These are phyloP conservation scores for Gallirallus australis DNA, from an alignment of 2,797 vertebrate genomes.

Conservation along the genomic window DNA sequence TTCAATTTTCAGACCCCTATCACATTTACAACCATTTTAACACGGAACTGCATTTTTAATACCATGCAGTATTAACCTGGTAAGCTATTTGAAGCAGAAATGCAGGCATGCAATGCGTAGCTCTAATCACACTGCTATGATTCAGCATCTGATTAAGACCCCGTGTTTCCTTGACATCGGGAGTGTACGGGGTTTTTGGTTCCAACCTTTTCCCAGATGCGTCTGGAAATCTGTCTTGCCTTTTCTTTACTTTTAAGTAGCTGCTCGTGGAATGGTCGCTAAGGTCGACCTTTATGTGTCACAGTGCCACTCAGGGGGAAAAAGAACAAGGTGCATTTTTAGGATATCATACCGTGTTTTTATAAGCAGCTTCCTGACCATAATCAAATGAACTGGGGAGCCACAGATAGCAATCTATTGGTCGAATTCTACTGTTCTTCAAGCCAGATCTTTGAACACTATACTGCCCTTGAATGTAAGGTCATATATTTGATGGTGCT, in stretches of 20 bases:
- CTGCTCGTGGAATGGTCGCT: neutral
- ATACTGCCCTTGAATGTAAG: neutral
- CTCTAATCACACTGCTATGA: neutral
- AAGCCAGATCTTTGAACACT: neutral
- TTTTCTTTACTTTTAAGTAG: slow-evolving; percentile 9
- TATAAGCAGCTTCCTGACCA: slow-evolving; percentile 65
- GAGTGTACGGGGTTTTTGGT: neutral
- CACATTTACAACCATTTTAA: neutral
- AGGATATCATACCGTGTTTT: slow-evolving; percentile 28
- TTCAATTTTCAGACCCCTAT: neutral
- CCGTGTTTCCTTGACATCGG: neutral
- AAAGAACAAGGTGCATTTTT: slow-evolving; percentile 28
- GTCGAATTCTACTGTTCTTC: neutral
- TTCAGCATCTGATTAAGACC: neutral
- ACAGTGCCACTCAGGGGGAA: slow-evolving; percentile 24
- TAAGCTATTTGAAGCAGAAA: neutral
- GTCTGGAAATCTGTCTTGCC: slow-evolving; percentile 16
- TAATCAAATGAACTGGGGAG: neutral
- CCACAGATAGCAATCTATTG: slow-evolving; percentile 23
- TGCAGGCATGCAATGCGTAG: accelerated
- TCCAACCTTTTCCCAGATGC: neutral
- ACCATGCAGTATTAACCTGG: neutral
- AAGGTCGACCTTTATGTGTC: slow-evolving; percentile 37
- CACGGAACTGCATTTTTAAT: neutral
- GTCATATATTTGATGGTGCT: neutral